Evolutionary conservation across 1,140 invertebrate species (phyloP).

Genomic region (Macrosteles quadrilineatus): DNA sequence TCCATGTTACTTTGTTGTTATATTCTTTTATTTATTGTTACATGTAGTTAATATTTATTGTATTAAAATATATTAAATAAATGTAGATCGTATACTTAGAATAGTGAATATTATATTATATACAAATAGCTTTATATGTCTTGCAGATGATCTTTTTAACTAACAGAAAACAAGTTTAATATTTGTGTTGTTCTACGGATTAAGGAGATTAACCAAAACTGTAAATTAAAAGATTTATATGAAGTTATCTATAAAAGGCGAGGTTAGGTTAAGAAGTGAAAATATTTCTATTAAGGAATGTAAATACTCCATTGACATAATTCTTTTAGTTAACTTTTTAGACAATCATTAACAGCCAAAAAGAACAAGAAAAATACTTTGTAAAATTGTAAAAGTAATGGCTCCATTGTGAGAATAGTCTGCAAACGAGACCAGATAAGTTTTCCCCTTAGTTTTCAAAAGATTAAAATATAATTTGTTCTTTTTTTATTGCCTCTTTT

Average conservation of each 20-base stretch:
- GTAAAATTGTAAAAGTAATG: too few species aligned
- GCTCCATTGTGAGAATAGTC: too few species aligned
- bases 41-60: slow-evolving; percentile 22
- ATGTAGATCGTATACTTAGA: slow-evolving; percentile 18
- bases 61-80: slow-evolving; percentile 24
- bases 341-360: too few species aligned
- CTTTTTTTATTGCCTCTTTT: too few species aligned
- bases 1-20: background rate
- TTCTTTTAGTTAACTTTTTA: too few species aligned
- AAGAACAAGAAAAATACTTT: too few species aligned
- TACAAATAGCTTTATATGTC: slow-evolving; percentile 19
- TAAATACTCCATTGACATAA: too few species aligned
- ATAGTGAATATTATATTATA: slow-evolving; percentile 21
- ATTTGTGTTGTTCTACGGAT: background rate
- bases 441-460: too few species aligned
- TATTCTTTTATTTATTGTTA: slow-evolving; percentile 18
- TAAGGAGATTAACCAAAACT: background rate
- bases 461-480: too few species aligned
- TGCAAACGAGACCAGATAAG: too few species aligned
- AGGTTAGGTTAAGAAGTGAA: slow-evolving; percentile 15
- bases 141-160: slow-evolving; percentile 5
- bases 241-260: background rate
- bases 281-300: too few species aligned
- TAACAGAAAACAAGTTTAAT: background rate
- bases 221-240: background rate